Evolutionary conservation across 2,888 invertebrate species (phyloP).

Genomic region (Cartodere bifasciata): DNA sequence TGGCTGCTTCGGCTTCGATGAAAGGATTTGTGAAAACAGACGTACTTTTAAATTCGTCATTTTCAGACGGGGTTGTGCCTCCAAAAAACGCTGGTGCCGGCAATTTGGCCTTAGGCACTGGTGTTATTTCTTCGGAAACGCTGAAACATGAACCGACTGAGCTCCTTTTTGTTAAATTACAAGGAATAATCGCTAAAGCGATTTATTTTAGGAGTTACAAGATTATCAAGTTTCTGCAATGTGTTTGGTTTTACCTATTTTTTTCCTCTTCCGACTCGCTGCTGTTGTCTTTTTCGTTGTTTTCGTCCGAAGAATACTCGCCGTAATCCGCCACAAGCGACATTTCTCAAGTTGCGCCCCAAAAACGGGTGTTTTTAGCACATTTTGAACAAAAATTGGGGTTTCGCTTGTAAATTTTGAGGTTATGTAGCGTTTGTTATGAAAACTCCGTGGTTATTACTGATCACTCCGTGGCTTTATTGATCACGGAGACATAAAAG

Average conservation of each 20-base stretch:
- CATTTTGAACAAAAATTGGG: no score
- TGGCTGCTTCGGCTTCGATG: slow-evolving; percentile 72
- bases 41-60: slow-evolving; percentile 36
- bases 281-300: slow-evolving; percentile 23
- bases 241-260: slow-evolving; percentile 10
- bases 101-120: slow-evolving; percentile 32
- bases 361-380: no score
- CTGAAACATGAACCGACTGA: slow-evolving; percentile 32
- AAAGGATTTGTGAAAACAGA: slow-evolving; percentile 84
- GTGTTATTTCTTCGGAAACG: slow-evolving; percentile 20
- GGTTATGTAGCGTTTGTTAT: no score
- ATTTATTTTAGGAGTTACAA: neutral
- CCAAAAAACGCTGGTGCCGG: slow-evolving; percentile 53
- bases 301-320: slow-evolving; percentile 34
- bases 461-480: no score
- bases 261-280: slow-evolving; percentile 4
- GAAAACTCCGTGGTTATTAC: no score
- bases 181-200: neutral
- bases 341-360: no score
- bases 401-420: no score
- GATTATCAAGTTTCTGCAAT: slow-evolving; percentile 1
- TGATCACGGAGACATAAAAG: no score
- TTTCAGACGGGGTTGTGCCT: slow-evolving; percentile 32
- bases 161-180: slow-evolving; percentile 28
- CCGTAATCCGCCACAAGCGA: slow-evolving; percentile 58